Base-by-base conservation (phyloP, 2,113 vertebrate genomes). In the Oplegnathus fasciatus region DNA sequence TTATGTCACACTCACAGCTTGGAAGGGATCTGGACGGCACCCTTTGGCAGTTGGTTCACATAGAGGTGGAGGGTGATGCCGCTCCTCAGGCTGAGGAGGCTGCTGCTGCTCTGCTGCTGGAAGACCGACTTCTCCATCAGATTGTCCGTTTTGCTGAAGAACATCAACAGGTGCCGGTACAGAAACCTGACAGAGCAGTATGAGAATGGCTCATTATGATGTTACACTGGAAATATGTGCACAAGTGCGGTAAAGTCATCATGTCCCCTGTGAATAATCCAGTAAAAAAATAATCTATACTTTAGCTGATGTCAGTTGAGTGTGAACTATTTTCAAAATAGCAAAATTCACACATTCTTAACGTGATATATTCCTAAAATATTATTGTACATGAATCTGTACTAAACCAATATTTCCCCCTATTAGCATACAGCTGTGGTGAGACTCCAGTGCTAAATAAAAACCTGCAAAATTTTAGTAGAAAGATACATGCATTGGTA, bases 21-120 rank as follows among this genome's bases (percentile, higher is more conserved):
- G 26, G 96, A 91, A 13, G 96, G 96, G 60, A 97, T 95, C 75
- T 96, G 96, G 60, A 97, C 96, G 5, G 97, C 95, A 78, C 98
- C 98, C 95, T 98, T 98, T 18, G 98, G 98, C 44, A 99, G 90
- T 26, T 97, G 97, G 93, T 97, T 99, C 90, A 99, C 86, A 77
- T 98, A 99, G 11, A 99, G 96, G 84, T 97, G 96, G 15, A 99
- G 30, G 9, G 91, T 93, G 84, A 95, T 86, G 60, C 95, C 95
- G 26, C 91, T 96, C 91, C 98, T 99, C 8, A 99, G 78, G 78
- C 93, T 94, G 75, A 99, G 97, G 37, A 99, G 94, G 80, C 93
- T 90, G 0, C 96, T 96, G 75, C 71, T 92, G 77, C 94, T 86
- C 72, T 94, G 95, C 46, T 78, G 86, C 85, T 97, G 96, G 92